Evolutionary conservation across 2,113 vertebrate genomes (phyloP).

Genomic region (Buteo buteo): DNA sequence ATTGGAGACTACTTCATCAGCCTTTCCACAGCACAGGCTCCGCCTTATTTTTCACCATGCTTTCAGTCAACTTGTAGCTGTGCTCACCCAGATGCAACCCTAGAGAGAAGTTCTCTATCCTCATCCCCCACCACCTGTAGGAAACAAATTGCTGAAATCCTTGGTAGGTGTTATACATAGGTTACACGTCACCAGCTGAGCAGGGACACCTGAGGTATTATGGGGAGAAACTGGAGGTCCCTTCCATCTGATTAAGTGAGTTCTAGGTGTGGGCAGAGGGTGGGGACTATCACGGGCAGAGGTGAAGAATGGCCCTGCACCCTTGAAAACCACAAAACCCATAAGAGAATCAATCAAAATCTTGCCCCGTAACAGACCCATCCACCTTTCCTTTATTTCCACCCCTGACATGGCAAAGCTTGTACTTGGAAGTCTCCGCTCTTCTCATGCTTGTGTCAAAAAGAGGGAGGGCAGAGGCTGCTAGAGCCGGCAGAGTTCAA

Average conservation of each 20-base stretch:
- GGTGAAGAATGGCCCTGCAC: not conserved
- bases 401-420: not conserved
- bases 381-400: not conserved
- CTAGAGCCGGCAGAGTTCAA: not conserved
- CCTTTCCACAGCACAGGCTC: not conserved
- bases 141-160: not conserved
- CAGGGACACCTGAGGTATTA: not conserved
- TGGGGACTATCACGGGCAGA: not conserved
- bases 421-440: not conserved
- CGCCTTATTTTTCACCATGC: not conserved
- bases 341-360: not conserved
- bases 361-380: not conserved
- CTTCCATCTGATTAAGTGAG: not conserved
- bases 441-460: not conserved
- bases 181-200: not conserved
- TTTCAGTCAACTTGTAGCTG: not conserved
- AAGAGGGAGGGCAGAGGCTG: not conserved
- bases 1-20: not conserved
- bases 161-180: not conserved
- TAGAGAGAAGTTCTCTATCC: not conserved
- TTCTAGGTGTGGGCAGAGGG: not conserved
- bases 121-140: not conserved
- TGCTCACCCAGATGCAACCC: not conserved
- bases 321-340: not conserved
- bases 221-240: not conserved